A percentile compares a stretch with the other conserved stretches of the same genome.
These are phyloP conservation scores for Nyctibius grandis DNA, from an alignment of 2,797 vertebrate species.

Conservation along the genomic window DNA sequence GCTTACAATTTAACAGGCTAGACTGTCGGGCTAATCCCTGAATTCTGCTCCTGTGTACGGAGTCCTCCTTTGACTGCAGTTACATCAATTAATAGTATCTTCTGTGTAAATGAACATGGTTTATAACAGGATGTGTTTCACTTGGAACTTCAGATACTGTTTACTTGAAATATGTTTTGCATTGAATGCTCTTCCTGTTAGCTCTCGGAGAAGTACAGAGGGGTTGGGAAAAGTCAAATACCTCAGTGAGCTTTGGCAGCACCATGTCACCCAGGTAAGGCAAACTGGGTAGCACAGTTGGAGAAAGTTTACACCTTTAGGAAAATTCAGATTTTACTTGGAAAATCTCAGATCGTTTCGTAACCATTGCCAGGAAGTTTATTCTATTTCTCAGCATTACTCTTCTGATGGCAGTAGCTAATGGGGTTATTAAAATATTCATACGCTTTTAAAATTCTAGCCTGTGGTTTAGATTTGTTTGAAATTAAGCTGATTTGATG, in stretches of 20 bases:
- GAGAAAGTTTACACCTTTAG: not conserved
- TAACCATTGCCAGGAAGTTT: not conserved
- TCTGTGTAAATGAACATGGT: not conserved
- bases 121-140: not conserved
- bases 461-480: not conserved
- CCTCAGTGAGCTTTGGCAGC: not conserved
- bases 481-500: not conserved
- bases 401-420: not conserved
- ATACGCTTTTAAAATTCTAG: not conserved
- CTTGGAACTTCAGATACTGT: not conserved
- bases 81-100: not conserved
- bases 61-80: not conserved
- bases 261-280: not conserved
- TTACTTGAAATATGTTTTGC: not conserved
- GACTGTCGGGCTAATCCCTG: not conserved
- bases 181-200: not conserved
- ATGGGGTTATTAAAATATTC: not conserved
- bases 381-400: not conserved
- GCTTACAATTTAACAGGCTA: not conserved
- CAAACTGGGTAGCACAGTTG: not conserved
- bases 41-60: not conserved
- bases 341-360: not conserved
- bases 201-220: not conserved
- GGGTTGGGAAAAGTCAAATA: rapidly evolving
- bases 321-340: not conserved